Evolutionary conservation across 2,888 invertebrate genomes (phyloP), one percentile per base, ranked within the genome.

Genomic region (Hydroisotoma schaefferi): DNA sequence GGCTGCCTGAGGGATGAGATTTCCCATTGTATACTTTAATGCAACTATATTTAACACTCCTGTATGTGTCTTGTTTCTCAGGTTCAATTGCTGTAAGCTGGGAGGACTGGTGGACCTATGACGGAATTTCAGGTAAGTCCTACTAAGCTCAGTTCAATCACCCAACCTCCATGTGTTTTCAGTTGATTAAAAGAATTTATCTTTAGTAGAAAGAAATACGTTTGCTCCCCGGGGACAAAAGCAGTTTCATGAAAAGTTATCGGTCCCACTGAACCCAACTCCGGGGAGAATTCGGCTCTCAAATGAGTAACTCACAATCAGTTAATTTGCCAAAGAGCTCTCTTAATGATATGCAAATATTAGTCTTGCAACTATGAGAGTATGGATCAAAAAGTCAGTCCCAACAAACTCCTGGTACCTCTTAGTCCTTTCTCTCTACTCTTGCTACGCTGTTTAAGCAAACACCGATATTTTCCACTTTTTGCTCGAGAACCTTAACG

Each of bases 71-170:
- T 40, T 5, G 15, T 15, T 40, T 59, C 56, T n/a, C 59, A 69
- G 68, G 68, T 60, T 62, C 68, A 54, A 61, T 67, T 57, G 70
- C 70, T 47, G 68, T 70, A 47, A 90, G 89, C 80, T 92, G 92
- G 92, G 92, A 92, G 79, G 90, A 91, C 81, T 92, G 92, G 92
- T 92, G 92, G 92, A 92, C 91, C 74, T 92, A 92, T 81, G 92
- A 92, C 80, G 92, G 92, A 70, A 92, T 92, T 79, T 92, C 92
- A 81, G 92, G 92, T 91, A 81, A 85, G 84, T 75, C 33, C n/a
- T 28, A 43, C 12, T 18, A 20, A 15, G 43, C 18, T 26, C 18
- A 27, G 4, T 15, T 23, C n/a, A 18, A 4, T 49, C n/a, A 49
- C 27, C 8, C 18, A 6, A 8, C 8, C 18, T 10, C 43, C 12